Conservation (phyloP, 2,113 vertebrate species). For the Balaeniceps rex region DNA sequence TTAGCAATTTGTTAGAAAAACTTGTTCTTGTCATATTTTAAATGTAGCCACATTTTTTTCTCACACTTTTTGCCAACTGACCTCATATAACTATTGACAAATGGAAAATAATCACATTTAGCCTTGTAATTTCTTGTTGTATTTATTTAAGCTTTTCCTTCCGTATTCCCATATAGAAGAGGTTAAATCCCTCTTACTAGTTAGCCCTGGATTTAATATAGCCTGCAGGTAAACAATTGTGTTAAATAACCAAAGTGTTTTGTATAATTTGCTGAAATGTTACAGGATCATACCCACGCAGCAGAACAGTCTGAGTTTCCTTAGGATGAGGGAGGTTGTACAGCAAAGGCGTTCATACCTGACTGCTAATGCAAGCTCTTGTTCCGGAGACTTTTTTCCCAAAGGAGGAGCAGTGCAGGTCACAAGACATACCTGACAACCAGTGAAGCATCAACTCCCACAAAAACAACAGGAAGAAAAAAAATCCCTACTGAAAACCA, state of each 20-base stretch:
- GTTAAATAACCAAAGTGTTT: slow-evolving; percentile 23
- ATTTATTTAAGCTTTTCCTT: slow-evolving; percentile 53
- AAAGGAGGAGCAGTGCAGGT: not conserved
- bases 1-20: slow-evolving; percentile 35
- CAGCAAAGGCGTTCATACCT: not conserved
- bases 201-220: slow-evolving; percentile 46
- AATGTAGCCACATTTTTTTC: slow-evolving; percentile 38
- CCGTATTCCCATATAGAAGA: not conserved
- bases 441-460: slow-evolving; percentile 42
- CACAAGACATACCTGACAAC: not conserved
- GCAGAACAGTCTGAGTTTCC: not conserved
- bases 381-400: not conserved
- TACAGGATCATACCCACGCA: not conserved
- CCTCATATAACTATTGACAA: slow-evolving; percentile 51
- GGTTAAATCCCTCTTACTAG: slow-evolving; percentile 24
- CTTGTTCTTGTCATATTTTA: slow-evolving; percentile 43
- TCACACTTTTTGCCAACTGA: slow-evolving; percentile 46
- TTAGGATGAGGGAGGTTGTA: not conserved
- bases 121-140: slow-evolving; percentile 27
- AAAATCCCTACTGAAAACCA: not conserved
- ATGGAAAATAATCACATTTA: slow-evolving; percentile 58
- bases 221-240: slow-evolving; percentile 22
- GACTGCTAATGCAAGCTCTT: not conserved
- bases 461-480: not conserved
- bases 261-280: not conserved